phyloP scores from a whole-genome alignment of 2,888 invertebrate species.

The Sipha maydis region DNA sequence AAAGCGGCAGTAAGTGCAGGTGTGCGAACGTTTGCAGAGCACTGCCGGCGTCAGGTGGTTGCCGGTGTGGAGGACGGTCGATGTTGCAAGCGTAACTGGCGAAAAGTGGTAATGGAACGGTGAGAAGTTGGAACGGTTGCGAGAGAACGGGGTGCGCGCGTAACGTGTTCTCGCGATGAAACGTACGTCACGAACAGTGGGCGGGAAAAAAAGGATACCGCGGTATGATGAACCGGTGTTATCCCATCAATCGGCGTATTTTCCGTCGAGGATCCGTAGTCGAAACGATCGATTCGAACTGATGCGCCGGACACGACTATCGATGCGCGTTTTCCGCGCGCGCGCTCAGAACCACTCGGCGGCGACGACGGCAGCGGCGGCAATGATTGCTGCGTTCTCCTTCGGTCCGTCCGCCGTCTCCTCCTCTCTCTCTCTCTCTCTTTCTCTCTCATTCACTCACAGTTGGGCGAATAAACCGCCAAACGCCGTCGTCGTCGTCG shows the following conservation, averaged over 20 bases:
- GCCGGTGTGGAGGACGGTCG: too few relatives aligned
- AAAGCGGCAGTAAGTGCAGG: too few relatives aligned
- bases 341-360: constrained; percentile 2
- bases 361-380: neutral
- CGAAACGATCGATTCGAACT: constrained; percentile 47
- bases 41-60: too few relatives aligned
- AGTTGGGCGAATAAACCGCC: neutral
- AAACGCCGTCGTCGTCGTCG: neutral
- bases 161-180: too few relatives aligned
- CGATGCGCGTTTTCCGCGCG: constrained; percentile 46
- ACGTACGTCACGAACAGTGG: too few relatives aligned
- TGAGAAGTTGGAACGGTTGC: too few relatives aligned
- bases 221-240: neutral
- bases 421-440: neutral
- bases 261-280: neutral
- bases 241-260: neutral
- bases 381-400: neutral
- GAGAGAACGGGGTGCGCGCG: too few relatives aligned
- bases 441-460: neutral
- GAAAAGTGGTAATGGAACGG: too few relatives aligned
- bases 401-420: neutral
- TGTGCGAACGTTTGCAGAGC: too few relatives aligned
- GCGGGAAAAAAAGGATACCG: neutral
- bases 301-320: constrained; percentile 50
- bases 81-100: too few relatives aligned